These are phyloP conservation scores for Iguana delicatissima DNA, from an alignment of 2,797 vertebrate species.

Conservation along the genomic window DNA sequence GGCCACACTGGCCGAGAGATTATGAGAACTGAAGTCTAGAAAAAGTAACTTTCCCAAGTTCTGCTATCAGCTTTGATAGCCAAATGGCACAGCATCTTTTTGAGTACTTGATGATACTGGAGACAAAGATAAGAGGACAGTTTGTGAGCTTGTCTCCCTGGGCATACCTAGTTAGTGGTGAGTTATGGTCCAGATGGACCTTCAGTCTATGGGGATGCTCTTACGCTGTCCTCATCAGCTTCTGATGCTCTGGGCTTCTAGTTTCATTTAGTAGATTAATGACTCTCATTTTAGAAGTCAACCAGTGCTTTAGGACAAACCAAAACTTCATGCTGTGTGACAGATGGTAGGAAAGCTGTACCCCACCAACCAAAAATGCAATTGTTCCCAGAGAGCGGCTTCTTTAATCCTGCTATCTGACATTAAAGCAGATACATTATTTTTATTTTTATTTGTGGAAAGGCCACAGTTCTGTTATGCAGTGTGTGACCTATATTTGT, in stretches of 20 bases:
- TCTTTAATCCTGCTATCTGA: accelerated
- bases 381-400: neutral
- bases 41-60: neutral
- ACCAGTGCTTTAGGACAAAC: neutral
- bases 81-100: neutral
- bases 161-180: neutral
- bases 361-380: neutral
- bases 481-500: accelerated
- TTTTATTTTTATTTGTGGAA: neutral
- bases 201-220: neutral
- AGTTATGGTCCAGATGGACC: neutral
- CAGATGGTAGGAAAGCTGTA: neutral
- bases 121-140: neutral
- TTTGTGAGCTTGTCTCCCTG: neutral
- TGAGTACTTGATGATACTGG: neutral
- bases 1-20: neutral
- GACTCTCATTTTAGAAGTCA: neutral
- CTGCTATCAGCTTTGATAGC: neutral
- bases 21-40: neutral
- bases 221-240: neutral
- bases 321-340: neutral
- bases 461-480: neutral
- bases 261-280: neutral
- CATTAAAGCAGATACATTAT: neutral
- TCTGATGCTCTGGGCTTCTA: neutral